phyloP scores from a whole-genome alignment of 2,797 vertebrate species.

The Monodelphis domestica region DNA sequence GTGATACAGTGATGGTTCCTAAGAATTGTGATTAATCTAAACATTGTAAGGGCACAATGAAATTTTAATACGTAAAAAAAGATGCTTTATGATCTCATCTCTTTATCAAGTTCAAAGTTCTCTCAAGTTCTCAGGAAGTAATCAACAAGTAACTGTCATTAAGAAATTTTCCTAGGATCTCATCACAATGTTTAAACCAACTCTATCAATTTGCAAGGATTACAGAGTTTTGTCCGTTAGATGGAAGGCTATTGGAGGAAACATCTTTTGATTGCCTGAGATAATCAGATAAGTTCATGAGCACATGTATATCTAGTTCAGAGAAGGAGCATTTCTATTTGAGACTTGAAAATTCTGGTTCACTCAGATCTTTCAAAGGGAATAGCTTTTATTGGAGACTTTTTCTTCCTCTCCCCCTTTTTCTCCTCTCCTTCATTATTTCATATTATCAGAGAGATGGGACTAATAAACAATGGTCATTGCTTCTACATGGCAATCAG shows the following conservation, averaged over 20 bases:
- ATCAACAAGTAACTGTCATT: neutral
- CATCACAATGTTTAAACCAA: neutral
- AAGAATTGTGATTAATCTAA: neutral
- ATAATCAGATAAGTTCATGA: neutral
- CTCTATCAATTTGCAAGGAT: neutral
- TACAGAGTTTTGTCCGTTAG: neutral
- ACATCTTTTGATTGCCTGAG: neutral
- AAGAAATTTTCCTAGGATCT: neutral
- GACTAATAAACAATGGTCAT: neutral
- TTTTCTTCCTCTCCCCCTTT: neutral
- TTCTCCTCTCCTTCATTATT: neutral
- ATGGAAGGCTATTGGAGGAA: neutral
- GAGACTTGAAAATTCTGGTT: neutral
- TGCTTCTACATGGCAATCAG: neutral
- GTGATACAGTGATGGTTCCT: neutral
- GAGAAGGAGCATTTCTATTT: neutral
- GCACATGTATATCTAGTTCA: neutral
- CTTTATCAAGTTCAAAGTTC: neutral
- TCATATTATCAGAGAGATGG: neutral
- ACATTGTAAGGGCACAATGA: neutral
- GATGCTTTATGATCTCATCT: neutral
- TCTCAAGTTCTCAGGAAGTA: neutral
- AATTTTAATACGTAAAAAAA: neutral
- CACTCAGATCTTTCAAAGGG: neutral
- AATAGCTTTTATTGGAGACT: neutral